Base-by-base conservation (phyloP, 2,888 invertebrate species). In the Harpagoxenus sublaevis region DNA sequence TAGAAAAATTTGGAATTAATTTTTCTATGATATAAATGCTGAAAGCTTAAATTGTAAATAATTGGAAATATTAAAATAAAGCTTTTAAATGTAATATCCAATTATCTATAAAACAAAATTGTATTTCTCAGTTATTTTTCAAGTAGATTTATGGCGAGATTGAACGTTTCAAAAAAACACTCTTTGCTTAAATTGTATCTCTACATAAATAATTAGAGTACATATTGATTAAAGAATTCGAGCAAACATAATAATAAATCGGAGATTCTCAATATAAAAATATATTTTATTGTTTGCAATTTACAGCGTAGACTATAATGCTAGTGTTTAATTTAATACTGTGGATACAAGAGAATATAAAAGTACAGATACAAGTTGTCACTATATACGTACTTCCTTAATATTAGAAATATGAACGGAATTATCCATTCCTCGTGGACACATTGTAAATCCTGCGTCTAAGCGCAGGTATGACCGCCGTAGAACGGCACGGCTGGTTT, bases 401-500 rank as follows among this genome's bases (percentile, higher is more conserved):
- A 8, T 42, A n/a, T 35, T 53, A 8, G 12, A 57, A 48, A 48
- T 81, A 66, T 31, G 62, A 66, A 12, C 35, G 48, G n/a, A 83
- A 79, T 78, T 78, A 78, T 78, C 31, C 65, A 39, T 77, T 77
- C 35, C 62, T 53, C 63, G 28, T 60, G 60, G 60, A 77, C 73
- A 55, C 28, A 28, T 45, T 39, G 68, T 48, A 79, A 82, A 84
- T 84, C 84, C 73, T 71, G 42, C 66, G 78, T 55, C 77, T 75
- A 45, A 77, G 73, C 78, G 73, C 77, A 83, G 84, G 83, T 81
- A 87, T 75, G 82, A 55, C 45, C 70, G 35, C 84, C 62, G 75
- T 73, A 90, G 86, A 83, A 65, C 23, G 74, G 78, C 65, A 78
- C 71, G 53, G 79, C 81, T 85, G 87, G 86, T 85, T 86, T 87